Percentiles rank a stretch among this genome's conserved stretches.
Evolutionary conservation across 2,888 invertebrate species (phyloP).

Genomic region (Polymixis flavicincta): DNA sequence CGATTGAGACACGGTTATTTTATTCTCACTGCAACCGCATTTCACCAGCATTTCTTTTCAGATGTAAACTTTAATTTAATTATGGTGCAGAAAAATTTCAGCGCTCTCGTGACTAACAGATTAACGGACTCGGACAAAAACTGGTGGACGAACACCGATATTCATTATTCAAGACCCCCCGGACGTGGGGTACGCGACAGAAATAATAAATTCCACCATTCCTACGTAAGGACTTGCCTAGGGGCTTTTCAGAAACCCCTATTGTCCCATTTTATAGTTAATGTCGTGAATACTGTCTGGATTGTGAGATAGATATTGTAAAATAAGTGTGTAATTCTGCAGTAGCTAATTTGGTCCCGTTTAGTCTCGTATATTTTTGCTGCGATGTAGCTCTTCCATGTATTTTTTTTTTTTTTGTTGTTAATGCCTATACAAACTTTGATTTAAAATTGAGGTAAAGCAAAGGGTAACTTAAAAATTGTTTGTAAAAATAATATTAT

Average conservation of each 20-base stretch:
- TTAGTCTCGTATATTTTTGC: conserved; percentile 2
- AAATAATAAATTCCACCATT: conserved; percentile 70
- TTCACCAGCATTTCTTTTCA: conserved; percentile 20
- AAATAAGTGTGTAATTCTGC: conserved; percentile 24
- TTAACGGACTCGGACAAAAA: conserved; percentile 60
- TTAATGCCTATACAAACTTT: neutral
- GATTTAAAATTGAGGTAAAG: neutral
- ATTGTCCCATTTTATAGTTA: conserved; percentile 42
- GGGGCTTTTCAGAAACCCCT: conserved; percentile 44
- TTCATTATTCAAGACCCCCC: conserved; percentile 73
- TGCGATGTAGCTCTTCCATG: neutral
- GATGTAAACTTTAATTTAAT: conserved; percentile 27
- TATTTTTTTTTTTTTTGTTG: conserved; percentile 1
- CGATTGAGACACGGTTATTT: conserved; percentile 18
- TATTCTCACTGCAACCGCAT: conserved; percentile 23
- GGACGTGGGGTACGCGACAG: conserved; percentile 70
- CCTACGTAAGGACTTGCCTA: conserved; percentile 49
- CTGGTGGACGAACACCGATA: conserved; percentile 54
- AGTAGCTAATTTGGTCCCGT: conserved; percentile 20
- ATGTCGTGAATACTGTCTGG: neutral
- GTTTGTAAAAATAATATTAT: neutral
- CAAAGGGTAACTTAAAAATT: too few relatives aligned
- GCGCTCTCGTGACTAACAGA: conserved; percentile 24
- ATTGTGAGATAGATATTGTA: conserved; percentile 28
- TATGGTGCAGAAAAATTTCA: conserved; percentile 36